These are phyloP conservation scores for Labeo calbasu DNA, from an alignment of 2,797 vertebrate genomes.

Conservation along the genomic window DNA sequence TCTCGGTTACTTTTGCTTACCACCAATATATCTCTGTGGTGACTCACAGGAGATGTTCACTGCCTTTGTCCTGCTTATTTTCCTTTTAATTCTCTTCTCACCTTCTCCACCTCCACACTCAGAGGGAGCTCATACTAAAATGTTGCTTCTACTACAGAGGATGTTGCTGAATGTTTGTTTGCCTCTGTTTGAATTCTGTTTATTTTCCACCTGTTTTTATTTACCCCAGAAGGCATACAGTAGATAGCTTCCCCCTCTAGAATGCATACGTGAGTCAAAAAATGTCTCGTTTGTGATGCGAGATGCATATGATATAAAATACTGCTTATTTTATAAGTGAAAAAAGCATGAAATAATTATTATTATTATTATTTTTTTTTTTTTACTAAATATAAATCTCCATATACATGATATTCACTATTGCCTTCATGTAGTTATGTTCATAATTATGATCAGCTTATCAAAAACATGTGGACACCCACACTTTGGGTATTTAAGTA, in stretches of 20 bases:
- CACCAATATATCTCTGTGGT: slow-evolving; percentile 24
- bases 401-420: neutral
- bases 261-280: neutral
- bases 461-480: neutral
- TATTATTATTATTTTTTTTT: no score
- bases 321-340: neutral
- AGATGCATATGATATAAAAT: neutral
- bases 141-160: neutral
- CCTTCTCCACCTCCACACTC: neutral
- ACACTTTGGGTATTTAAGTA: neutral
- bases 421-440: neutral
- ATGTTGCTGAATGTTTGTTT: neutral
- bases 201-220: neutral
- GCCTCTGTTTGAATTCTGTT: neutral
- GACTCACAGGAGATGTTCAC: slow-evolving; percentile 19
- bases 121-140: neutral
- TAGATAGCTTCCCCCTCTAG: neutral
- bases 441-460: neutral
- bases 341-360: neutral
- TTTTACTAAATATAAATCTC: neutral
- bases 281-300: neutral
- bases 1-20: neutral
- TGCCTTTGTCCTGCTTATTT: neutral
- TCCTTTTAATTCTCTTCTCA: slow-evolving; percentile 7
- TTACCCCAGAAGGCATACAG: neutral